phyloP scores from a whole-genome alignment of 2,888 invertebrate species.

The Slavum lentiscoides region DNA sequence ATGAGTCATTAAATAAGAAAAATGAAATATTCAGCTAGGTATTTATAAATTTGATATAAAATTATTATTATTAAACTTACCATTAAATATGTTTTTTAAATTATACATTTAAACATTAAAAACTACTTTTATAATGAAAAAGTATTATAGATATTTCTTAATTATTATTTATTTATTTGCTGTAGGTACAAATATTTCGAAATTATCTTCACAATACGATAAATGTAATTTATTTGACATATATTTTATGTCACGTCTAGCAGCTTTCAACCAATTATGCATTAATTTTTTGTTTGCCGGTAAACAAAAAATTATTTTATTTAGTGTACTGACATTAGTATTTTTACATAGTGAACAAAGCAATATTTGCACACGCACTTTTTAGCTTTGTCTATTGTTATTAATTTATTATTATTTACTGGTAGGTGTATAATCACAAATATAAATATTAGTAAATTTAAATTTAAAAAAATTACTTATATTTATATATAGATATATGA shows the following conservation, averaged over 20 bases:
- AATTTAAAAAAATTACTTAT: slow-evolving; percentile 18
- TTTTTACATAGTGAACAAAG: slow-evolving; percentile 17
- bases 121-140: background rate
- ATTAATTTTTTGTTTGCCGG: background rate
- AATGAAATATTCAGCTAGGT: slow-evolving; percentile 11
- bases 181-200: background rate
- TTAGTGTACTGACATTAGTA: background rate
- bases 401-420: slow-evolving; percentile 1
- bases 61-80: background rate
- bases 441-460: slow-evolving; percentile 8
- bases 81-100: background rate
- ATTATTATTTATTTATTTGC: slow-evolving; percentile 12
- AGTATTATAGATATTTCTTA: background rate
- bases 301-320: slow-evolving; percentile 4
- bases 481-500: background rate
- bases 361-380: slow-evolving; percentile 3
- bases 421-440: background rate
- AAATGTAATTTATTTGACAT: slow-evolving; percentile 9
- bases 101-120: background rate
- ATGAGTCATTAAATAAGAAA: background rate
- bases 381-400: slow-evolving; percentile 1
- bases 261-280: slow-evolving; percentile 5
- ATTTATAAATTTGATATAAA: slow-evolving; percentile 5
- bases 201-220: slow-evolving; percentile 8
- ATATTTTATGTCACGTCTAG: slow-evolving; percentile 5